These are phyloP conservation scores for Phenganax stokvisi DNA, from an alignment of 92 coral and sea anemone species.

Conservation along the genomic window DNA sequence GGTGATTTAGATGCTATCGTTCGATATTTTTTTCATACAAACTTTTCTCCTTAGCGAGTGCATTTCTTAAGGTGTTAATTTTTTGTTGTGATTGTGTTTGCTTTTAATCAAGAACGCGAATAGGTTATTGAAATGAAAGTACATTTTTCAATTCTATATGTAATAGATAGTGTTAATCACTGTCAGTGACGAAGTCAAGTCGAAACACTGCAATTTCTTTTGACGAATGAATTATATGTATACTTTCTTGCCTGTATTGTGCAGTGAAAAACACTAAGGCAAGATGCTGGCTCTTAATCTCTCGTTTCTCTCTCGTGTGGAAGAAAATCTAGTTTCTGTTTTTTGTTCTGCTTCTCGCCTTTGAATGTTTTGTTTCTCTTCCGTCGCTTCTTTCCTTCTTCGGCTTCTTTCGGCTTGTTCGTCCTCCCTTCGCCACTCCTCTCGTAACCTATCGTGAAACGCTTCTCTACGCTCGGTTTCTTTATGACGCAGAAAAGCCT, in stretches of 20 bases:
- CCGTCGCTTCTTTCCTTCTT: conserved; percentile 53
- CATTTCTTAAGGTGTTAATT: too few species aligned
- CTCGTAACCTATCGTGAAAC: conserved; percentile 63
- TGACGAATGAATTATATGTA: not conserved
- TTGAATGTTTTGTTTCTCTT: conserved; percentile 51
- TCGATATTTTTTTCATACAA: too few species aligned
- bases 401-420: conserved; percentile 51
- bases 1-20: too few species aligned
- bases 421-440: conserved; percentile 57
- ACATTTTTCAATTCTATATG: too few species aligned
- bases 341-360: conserved; percentile 60
- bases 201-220: too few species aligned
- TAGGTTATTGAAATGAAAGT: too few species aligned
- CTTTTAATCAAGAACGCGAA: too few species aligned
- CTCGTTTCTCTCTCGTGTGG: conserved; percentile 64
- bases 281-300: conserved; percentile 72
- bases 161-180: too few species aligned
- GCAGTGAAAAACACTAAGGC: conserved; percentile 22
- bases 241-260: not conserved
- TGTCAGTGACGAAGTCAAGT: too few species aligned
- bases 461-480: conserved; percentile 59
- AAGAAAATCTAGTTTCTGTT: conserved; percentile 67
- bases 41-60: too few species aligned
- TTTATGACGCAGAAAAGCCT: conserved; percentile 67
- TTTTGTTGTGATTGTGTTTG: too few species aligned